A percentile compares a stretch with the other conserved stretches of the same genome.
These are phyloP conservation scores for Mormyrus proboscirostris DNA, from an alignment of 2,797 vertebrate species.

Conservation along the genomic window DNA sequence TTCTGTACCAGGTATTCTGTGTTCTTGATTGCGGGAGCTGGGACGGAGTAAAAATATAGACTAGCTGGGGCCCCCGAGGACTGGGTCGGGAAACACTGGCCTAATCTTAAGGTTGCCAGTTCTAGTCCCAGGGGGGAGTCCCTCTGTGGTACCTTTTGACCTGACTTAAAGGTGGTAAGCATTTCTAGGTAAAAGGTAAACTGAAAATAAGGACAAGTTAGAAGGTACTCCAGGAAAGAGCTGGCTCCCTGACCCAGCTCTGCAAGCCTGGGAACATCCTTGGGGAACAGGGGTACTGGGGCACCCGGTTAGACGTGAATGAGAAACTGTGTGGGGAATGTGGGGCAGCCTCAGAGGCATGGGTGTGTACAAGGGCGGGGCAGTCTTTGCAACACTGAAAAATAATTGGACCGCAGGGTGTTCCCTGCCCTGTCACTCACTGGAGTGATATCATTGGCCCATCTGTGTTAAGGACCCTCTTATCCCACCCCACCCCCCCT, in stretches of 20 bases:
- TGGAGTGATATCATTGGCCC: background rate
- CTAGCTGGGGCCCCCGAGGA: background rate
- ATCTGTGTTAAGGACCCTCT: background rate
- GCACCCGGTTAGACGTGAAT: background rate
- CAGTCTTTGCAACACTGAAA: background rate
- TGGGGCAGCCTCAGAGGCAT: background rate
- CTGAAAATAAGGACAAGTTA: background rate
- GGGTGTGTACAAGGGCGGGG: background rate
- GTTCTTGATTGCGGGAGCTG: background rate
- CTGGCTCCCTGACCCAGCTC: constrained; percentile 17
- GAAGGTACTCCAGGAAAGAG: constrained; percentile 23
- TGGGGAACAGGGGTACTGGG: constrained; percentile 15
- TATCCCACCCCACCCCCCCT: background rate
- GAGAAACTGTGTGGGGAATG: background rate
- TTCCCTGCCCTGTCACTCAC: background rate
- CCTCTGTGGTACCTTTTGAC: background rate
- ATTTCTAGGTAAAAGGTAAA: background rate
- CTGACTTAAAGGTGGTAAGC: background rate
- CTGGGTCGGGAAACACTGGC: background rate
- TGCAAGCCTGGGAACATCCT: background rate
- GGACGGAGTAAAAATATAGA: background rate
- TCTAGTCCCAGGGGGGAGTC: background rate
- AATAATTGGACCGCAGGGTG: background rate
- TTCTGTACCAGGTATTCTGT: background rate
- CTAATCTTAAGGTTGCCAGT: background rate